A percentile compares a stretch with the other conserved stretches of the same genome.
Conservation (phyloP, 2,113 vertebrate species). For the Aphyosemion australe region DNA sequence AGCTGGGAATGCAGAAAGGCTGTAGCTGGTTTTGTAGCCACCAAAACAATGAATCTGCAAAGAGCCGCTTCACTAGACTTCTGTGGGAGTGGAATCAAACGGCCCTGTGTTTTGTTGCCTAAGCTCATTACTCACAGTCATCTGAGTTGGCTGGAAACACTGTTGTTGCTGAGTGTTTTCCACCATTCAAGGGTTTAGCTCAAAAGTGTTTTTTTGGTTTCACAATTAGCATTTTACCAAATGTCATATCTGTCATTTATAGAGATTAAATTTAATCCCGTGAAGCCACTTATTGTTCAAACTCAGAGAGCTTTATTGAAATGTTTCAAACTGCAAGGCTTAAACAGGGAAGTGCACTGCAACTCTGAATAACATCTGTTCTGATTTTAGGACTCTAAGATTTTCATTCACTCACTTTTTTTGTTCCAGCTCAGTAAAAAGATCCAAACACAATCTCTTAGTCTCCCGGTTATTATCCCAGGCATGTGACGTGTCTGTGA, state of each 20-base stretch:
- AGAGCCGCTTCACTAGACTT: constrained; percentile 11
- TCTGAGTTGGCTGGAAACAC: constrained; percentile 30
- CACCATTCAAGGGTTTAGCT: background rate
- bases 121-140: constrained; percentile 64
- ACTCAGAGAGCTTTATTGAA: background rate
- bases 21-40: constrained; percentile 18
- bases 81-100: constrained; percentile 32
- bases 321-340: background rate
- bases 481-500: constrained; percentile 53
- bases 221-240: too few relatives aligned
- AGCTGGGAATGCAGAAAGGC: constrained; percentile 19
- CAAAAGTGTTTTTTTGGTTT: too few relatives aligned
- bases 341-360: background rate
- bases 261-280: too few relatives aligned
- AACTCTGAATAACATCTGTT: too few relatives aligned
- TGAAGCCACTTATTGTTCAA: background rate
- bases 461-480: constrained; percentile 44
- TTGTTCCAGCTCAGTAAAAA: constrained; percentile 12
- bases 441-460: constrained; percentile 16
- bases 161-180: constrained; percentile 34
- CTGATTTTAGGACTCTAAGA: constrained; percentile 5
- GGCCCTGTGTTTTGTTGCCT: constrained; percentile 50
- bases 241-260: too few relatives aligned
- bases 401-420: constrained; percentile 16
- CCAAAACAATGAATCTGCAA: constrained; percentile 32